A percentile compares a stretch with the other conserved stretches of the same genome.
Evolutionary conservation across 2,888 invertebrate species (phyloP).

Genomic region (Galeopsomyia nigrocyanea): DNA sequence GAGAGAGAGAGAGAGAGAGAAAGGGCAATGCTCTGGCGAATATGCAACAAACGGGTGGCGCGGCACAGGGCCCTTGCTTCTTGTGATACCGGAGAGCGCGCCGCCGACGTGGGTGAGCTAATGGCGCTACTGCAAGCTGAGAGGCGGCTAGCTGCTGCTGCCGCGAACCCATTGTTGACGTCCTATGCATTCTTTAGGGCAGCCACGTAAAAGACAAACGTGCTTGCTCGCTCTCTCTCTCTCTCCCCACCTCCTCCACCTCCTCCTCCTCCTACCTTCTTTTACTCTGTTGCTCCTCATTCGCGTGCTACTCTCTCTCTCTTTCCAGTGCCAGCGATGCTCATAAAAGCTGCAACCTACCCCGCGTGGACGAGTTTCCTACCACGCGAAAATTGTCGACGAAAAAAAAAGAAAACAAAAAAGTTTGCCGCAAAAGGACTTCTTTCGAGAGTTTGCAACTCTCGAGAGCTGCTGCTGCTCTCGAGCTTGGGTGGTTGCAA

Average conservation of each 20-base stretch:
- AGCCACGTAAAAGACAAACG: conserved; percentile 46
- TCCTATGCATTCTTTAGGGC: conserved; percentile 48
- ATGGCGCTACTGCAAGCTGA: conserved; percentile 45
- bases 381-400: conserved; percentile 35
- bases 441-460: no score
- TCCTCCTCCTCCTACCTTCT: background rate
- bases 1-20: background rate
- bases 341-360: conserved; percentile 31
- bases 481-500: no score
- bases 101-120: conserved; percentile 56
- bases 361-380: background rate
- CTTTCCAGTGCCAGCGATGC: conserved; percentile 1
- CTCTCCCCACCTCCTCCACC: background rate
- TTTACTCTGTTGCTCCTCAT: background rate
- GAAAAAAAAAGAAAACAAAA: background rate
- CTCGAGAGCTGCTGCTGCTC: no score
- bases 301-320: no score
- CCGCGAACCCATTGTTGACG: conserved; percentile 46
- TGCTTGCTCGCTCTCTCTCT: conserved; percentile 15
- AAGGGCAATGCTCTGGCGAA: conserved; percentile 48
- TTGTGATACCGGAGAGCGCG: conserved; percentile 55
- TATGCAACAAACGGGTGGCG: conserved; percentile 44
- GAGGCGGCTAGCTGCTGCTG: conserved; percentile 9
- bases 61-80: conserved; percentile 40
- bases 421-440: background rate